Evolutionary conservation across 2,888 invertebrate genomes (phyloP), one percentile per base, ranked within the genome.

Genomic region (Aphodius granarius): DNA sequence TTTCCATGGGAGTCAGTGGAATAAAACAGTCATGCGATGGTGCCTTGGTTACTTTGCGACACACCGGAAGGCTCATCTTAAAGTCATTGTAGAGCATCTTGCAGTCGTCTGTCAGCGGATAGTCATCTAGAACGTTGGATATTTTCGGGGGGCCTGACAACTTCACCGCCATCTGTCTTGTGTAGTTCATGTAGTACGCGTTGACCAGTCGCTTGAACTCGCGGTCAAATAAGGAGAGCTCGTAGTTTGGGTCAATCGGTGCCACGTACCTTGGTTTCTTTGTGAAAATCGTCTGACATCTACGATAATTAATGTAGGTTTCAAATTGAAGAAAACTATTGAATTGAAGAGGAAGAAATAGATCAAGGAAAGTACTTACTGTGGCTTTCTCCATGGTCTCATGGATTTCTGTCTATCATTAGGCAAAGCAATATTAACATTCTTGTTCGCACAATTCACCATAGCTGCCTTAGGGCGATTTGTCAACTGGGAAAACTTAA

Each of bases 351-450:
- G 9, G 23, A 23, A 23, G 23, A 23, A 4, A 9, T 5, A 23
- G 23, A 9, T 4, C 23, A 23, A 23, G 23, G 5, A 23, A 23
- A 9, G 9, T 4, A 43, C 43, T 43, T 43, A 43, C 43, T 43
- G 43, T 13, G 6, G 6, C 6, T 43, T 43, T 17, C 64, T 65
- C 65, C 65, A 65, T 3, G 71, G 71, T 4, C 75, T 71, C 64
- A 75, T 17, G 2, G 75, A 75, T n/a, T 17, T n/a, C n/a, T 21
- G 72, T 20, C 63, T 64, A 20, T 75, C 75, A 64, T 75, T 75
- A n/a, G 75, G 75, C 18, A 75, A 71, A 19, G 75, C 75, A 15
- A 75, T 71, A 16, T 63, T 71, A 15, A 63, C 5, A 19, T 21
- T 23, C 43, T 65, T 73, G 6, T 63, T 68, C n/a, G 18, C 18